phyloP scores from a whole-genome alignment of 92 coral and sea anemone genomes.

The Umimayanthus chanpuru region DNA sequence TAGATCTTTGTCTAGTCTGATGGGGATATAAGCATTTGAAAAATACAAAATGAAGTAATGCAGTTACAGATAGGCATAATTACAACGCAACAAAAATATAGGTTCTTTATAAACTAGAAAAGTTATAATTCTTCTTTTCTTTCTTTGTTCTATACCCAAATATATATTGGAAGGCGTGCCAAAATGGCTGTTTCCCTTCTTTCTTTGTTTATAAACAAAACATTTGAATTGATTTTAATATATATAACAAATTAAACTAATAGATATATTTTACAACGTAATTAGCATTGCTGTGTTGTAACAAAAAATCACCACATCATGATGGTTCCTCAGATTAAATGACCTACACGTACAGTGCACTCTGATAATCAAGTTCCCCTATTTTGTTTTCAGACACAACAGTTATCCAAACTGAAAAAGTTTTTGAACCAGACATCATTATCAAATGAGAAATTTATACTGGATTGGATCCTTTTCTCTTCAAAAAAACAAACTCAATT shows the following conservation, averaged over 20 bases:
- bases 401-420: background rate
- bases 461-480: no score
- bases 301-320: background rate
- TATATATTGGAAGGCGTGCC: no score
- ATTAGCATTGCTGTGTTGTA: background rate
- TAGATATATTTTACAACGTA: background rate
- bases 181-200: no score
- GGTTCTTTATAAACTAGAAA: background rate
- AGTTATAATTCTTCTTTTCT: no score
- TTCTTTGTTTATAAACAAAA: no score
- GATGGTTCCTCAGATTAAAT: no score
- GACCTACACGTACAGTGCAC: no score
- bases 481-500: no score
- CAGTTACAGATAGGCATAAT: background rate
- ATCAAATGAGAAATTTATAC: background rate
- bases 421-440: background rate
- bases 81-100: background rate
- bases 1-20: slow-evolving; percentile 68
- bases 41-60: background rate
- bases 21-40: background rate
- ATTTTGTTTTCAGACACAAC: background rate
- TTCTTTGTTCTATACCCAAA: no score
- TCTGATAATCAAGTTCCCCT: background rate
- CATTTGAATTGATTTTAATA: no score
- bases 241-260: no score